These are phyloP conservation scores for Carassius gibelio DNA, from an alignment of 2,113 vertebrate genomes.

Conservation along the genomic window DNA sequence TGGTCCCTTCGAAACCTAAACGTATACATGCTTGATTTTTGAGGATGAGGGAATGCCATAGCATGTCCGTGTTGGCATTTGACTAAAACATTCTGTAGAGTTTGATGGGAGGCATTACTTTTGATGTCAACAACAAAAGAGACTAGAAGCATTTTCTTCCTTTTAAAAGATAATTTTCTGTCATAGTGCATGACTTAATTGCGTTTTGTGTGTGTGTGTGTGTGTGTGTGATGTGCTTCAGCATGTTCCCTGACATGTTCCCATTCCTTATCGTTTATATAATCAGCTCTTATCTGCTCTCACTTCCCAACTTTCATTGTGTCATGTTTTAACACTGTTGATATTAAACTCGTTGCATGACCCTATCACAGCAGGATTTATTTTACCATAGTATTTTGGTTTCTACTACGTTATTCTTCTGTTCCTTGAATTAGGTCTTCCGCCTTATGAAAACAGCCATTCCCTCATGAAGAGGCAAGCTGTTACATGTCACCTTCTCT, in stretches of 20 bases:
- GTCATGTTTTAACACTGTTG: background rate
- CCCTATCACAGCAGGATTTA: background rate
- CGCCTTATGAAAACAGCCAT: background rate
- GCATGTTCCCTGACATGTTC: background rate
- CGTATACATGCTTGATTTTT: background rate
- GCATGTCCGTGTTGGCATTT: background rate
- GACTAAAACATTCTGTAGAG: background rate
- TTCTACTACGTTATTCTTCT: background rate
- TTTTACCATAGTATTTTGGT: background rate
- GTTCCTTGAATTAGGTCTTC: background rate
- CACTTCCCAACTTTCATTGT: background rate
- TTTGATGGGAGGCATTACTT: background rate
- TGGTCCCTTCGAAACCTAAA: background rate
- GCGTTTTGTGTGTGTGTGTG: background rate
- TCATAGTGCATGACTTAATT: background rate
- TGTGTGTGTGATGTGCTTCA: background rate
- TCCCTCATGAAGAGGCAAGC: conserved; percentile 18
- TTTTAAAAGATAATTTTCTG: background rate
- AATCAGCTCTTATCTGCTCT: background rate
- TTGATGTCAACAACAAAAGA: background rate
- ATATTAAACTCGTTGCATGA: background rate
- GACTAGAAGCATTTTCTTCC: background rate
- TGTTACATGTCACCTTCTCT: background rate
- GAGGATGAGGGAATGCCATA: background rate
- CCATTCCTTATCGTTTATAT: background rate